These are phyloP conservation scores for Macropis europaea DNA, from an alignment of 2,888 invertebrate species.

Conservation along the genomic window DNA sequence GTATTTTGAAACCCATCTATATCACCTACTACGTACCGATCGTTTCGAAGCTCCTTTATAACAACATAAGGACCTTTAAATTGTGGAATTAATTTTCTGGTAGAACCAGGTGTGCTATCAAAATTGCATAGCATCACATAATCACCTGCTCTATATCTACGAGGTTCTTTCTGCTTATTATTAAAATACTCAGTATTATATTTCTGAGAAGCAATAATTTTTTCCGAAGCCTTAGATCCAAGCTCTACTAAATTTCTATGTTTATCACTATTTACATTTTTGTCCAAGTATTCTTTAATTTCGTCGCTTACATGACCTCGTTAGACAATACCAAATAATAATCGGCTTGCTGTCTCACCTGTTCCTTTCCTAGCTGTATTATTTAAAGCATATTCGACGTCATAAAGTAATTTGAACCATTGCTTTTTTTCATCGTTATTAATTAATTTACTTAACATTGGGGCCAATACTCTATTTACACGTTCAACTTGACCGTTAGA, in stretches of 20 bases:
- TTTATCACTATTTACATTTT: too few species aligned
- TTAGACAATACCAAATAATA: background rate
- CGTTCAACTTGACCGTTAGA: background rate
- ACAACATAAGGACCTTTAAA: slow-evolving; percentile 11
- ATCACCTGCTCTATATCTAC: background rate
- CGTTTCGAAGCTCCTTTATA: background rate
- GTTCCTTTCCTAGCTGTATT: slow-evolving; percentile 2
- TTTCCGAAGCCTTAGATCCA: background rate
- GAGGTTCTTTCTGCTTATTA: background rate
- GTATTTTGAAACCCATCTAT: slow-evolving; percentile 22
- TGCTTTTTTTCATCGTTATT: background rate
- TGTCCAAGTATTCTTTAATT: background rate
- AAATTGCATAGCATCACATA: background rate
- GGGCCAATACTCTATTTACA: background rate
- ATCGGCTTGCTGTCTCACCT: background rate
- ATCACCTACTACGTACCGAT: background rate
- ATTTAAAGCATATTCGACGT: background rate
- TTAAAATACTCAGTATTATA: background rate
- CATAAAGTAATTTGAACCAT: background rate
- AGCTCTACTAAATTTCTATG: background rate
- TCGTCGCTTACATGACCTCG: background rate
- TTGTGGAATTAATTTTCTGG: slow-evolving; percentile 1
- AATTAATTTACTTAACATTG: background rate
- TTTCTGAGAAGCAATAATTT: background rate
- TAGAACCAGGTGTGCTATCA: background rate